phyloP scores from a whole-genome alignment of 2,797 vertebrate species.

The Propithecus perrieri region DNA sequence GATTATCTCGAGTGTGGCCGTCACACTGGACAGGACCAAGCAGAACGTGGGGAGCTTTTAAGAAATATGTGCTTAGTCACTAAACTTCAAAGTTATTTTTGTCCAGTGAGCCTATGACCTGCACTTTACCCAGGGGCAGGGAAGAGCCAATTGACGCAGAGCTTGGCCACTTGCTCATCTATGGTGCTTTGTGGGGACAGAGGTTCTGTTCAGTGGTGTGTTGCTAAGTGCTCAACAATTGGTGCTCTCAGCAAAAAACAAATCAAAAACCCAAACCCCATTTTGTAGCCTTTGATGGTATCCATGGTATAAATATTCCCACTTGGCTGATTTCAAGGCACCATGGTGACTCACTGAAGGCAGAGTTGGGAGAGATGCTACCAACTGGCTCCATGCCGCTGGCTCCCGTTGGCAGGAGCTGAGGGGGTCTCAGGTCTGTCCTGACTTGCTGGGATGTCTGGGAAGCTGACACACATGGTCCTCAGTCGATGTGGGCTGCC shows the following conservation, averaged over 20 bases:
- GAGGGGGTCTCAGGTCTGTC: not conserved
- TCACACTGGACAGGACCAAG: not conserved
- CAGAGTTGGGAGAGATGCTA: not conserved
- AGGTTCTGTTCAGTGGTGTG: not conserved
- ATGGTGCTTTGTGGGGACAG: not conserved
- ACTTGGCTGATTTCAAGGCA: not conserved
- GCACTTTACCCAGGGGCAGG: not conserved
- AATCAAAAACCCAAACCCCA: not conserved
- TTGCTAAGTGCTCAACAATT: not conserved
- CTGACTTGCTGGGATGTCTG: not conserved
- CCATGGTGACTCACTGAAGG: accelerated
- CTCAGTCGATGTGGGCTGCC: not conserved
- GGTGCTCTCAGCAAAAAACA: not conserved
- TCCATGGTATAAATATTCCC: not conserved
- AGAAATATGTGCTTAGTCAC: not conserved
- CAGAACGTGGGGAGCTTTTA: not conserved
- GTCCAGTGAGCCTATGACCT: not conserved
- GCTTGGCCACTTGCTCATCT: not conserved
- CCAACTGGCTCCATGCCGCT: not conserved
- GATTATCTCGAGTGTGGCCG: not conserved
- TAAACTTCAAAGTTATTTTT: not conserved
- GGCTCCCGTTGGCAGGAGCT: not conserved
- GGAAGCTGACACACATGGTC: not conserved
- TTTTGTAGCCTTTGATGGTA: not conserved
- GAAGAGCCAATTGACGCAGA: not conserved